Percentiles rank a stretch among this genome's conserved stretches.
phyloP scores from a whole-genome alignment of 2,797 vertebrate species.

The Bovichtus variegatus region DNA sequence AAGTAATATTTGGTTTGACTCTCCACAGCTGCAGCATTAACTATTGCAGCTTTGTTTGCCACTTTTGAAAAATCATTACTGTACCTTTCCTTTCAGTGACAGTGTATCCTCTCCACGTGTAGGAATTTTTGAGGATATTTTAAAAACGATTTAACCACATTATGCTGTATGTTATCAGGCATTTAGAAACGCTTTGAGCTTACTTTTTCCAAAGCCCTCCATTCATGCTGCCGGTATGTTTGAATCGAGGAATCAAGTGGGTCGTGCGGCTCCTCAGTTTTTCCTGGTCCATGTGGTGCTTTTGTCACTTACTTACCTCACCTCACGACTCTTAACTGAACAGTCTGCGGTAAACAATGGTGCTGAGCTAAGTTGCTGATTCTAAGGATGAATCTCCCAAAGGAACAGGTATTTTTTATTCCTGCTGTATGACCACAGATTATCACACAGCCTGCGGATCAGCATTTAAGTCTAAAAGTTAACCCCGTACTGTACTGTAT shows the following conservation, averaged over 20 bases:
- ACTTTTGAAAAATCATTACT: slow-evolving; percentile 1
- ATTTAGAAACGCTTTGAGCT: slow-evolving; percentile 22
- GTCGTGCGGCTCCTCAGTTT: slow-evolving; percentile 22
- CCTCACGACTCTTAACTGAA: slow-evolving; percentile 26
- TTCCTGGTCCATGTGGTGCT: slow-evolving; percentile 30
- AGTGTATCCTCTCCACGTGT: neutral
- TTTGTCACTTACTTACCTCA: slow-evolving; percentile 36
- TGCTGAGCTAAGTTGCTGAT: slow-evolving; percentile 57
- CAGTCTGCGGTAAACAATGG: slow-evolving; percentile 45
- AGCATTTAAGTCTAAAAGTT: slow-evolving; percentile 37
- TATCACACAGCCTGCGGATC: slow-evolving; percentile 29
- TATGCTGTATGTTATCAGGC: slow-evolving; percentile 9
- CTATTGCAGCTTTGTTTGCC: slow-evolving; percentile 5
- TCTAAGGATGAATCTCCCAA: slow-evolving; percentile 33
- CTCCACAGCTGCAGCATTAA: slow-evolving; percentile 7
- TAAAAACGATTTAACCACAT: slow-evolving; percentile 2
- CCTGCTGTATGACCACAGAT: slow-evolving; percentile 30
- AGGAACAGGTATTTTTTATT: slow-evolving; percentile 20
- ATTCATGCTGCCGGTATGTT: slow-evolving; percentile 26
- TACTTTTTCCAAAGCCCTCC: slow-evolving; percentile 20
- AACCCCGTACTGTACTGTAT: slow-evolving; percentile 48
- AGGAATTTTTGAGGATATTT: slow-evolving; percentile 9
- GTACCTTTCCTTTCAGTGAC: slow-evolving; percentile 10
- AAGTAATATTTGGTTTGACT: neutral
- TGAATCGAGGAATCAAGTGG: slow-evolving; percentile 40